Base-by-base conservation (phyloP, 1,140 invertebrate species). In the Onthophagus taurus region DNA sequence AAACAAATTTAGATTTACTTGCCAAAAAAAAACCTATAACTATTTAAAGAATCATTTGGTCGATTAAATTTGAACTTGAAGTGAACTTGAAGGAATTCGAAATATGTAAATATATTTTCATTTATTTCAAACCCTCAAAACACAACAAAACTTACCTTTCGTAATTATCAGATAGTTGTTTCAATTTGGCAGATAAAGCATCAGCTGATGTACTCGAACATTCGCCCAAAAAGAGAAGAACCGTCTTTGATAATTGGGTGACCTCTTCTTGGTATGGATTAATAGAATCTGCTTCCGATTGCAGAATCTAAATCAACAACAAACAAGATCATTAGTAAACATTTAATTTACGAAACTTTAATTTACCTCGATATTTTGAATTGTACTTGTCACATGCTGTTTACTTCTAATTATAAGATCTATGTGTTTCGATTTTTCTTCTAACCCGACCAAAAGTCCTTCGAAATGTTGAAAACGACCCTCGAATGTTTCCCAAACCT, bases 401-500 rank as follows among this genome's bases (percentile, higher is more conserved):
- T 80, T 79, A 19, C 80, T 87, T 47, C 77, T 72, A 14, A 86
- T 78, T 39, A 75, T 74, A 17, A 71, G 71, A 60, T 89, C 85
- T 33, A 88, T 65, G 63, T 86, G 80, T 50, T 81, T 77, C 49
- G 76, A 72, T 31, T 79, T 75, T 56, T 89, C 85, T 47, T 83
- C 78, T 14, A 79, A 69, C 14, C 68, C 69, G 50, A 66, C 72
- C 2, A 83, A 47, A 36, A 72, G 69, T 49, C 68, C 76, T 55
- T 79, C 81, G 59, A 75, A 78, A 33, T 67, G 67, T 49, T 78
- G 72, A 61, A 80, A 77, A 48, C 76, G 72, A 2, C 70, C 68
- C 65, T 87, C 85, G 53, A 85, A 81, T 42, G 78, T 75, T 54
- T 88, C 78, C 83, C 88, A 90, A 49, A 81, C 77, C 45, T 76